A percentile compares a stretch with the other conserved stretches of the same genome.
These are phyloP conservation scores for Gymnothorax reevesii DNA, from an alignment of 2,797 vertebrate genomes.

Conservation along the genomic window DNA sequence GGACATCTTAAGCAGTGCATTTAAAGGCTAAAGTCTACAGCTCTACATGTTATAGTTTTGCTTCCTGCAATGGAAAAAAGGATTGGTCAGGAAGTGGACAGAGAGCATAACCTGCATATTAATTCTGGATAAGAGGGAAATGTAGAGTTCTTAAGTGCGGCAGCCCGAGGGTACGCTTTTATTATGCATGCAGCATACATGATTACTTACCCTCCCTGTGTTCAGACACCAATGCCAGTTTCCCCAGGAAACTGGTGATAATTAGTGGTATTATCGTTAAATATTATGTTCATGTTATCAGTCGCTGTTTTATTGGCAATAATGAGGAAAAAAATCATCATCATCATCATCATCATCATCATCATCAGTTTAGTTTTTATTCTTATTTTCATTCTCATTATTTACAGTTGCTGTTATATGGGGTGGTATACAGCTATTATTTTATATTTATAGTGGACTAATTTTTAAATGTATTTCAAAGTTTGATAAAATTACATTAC, in stretches of 20 bases:
- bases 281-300: not conserved
- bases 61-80: not conserved
- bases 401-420: not conserved
- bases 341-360: not conserved
- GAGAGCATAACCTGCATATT: not conserved
- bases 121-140: conserved; percentile 5
- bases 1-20: not conserved
- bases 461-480: not conserved
- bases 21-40: not conserved
- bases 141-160: not conserved
- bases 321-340: no score
- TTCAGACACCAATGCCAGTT: not conserved
- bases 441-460: not conserved
- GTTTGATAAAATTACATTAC: not conserved
- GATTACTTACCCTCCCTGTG: not conserved
- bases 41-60: not conserved
- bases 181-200: not conserved
- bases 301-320: not conserved
- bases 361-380: not conserved
- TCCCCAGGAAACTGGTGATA: not conserved
- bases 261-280: not conserved
- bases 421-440: not conserved
- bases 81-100: not conserved
- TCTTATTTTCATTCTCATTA: not conserved
- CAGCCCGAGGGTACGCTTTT: conserved; percentile 7